Evolutionary conservation across 1,140 invertebrate species (phyloP).

Genomic region (Radopholus similis): DNA sequence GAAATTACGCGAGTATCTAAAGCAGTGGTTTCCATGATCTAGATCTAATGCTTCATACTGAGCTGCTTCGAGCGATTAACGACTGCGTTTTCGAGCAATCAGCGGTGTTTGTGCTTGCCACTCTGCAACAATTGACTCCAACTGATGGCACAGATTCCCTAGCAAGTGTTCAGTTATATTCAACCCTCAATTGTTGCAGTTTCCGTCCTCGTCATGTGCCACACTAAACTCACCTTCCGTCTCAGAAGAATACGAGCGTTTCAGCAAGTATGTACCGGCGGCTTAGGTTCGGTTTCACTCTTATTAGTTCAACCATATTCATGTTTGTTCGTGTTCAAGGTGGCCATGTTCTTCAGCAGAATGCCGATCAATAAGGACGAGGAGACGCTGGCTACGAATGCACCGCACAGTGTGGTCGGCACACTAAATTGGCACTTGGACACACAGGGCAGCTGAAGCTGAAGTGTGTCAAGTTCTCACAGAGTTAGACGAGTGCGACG

Average conservation of each 20-base stretch:
- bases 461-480: conserved; percentile 92
- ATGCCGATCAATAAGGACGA: conserved; percentile 94
- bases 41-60: conserved; percentile 91
- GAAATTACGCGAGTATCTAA: conserved; percentile 98
- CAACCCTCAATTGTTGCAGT: conserved; percentile 67
- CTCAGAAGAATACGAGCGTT: conserved; percentile 95
- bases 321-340: conserved; percentile 63
- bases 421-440: conserved; percentile 90
- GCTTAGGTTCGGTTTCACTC: conserved; percentile 71
- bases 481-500: conserved; percentile 96
- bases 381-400: conserved; percentile 84
- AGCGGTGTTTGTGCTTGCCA: conserved; percentile 96
- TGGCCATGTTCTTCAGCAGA: conserved; percentile 92
- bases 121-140: conserved; percentile 86
- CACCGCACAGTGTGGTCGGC: conserved; percentile 94
- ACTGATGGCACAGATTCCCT: conserved; percentile 71
- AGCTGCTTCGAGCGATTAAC: conserved; percentile 91
- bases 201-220: conserved; percentile 94
- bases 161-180: background rate
- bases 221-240: conserved; percentile 98
- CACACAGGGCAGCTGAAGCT: conserved; percentile 83
- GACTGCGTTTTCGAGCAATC: conserved; percentile 99
- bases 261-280: conserved; percentile 92
- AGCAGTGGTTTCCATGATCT: conserved; percentile 69
- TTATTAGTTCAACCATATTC: no score